These are phyloP conservation scores for Protobothrops flavoviridis DNA, from an alignment of 2,113 vertebrate species.

Conservation along the genomic window DNA sequence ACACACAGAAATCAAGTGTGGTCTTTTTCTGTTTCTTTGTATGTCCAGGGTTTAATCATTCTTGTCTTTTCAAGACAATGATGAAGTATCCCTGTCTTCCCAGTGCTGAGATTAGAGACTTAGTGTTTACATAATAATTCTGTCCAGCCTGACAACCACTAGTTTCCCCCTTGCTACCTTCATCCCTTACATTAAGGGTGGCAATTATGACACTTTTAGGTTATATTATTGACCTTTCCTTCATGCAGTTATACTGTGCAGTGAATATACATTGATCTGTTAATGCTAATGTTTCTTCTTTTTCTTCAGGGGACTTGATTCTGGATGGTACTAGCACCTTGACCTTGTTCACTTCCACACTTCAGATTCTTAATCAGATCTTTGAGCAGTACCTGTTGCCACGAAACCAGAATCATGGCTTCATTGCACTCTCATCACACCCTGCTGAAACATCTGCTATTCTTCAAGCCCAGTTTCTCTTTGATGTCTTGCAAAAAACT, in stretches of 20 bases:
- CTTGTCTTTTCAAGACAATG: neutral
- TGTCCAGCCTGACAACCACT: neutral
- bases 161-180: neutral
- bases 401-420: constrained; percentile 86
- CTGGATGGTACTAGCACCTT: constrained; percentile 88
- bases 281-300: constrained; percentile 7
- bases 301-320: constrained; percentile 80
- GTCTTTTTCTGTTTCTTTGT: neutral
- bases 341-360: constrained; percentile 77
- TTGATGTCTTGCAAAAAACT: constrained; percentile 93
- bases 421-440: constrained; percentile 91
- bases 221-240: neutral
- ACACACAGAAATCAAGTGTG: neutral
- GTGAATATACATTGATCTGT: neutral
- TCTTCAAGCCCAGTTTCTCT: constrained; percentile 91
- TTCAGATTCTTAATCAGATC: constrained; percentile 86
- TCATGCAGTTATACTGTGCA: neutral
- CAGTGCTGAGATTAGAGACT: neutral
- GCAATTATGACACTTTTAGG: neutral
- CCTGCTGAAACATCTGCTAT: constrained; percentile 84
- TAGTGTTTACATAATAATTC: neutral
- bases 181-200: neutral
- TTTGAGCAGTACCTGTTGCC: constrained; percentile 88
- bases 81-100: neutral
- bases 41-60: neutral